Percentiles rank a stretch among this genome's conserved stretches.
Evolutionary conservation across 2,888 invertebrate genomes (phyloP).

Genomic region (Aleiodes leptofemur): DNA sequence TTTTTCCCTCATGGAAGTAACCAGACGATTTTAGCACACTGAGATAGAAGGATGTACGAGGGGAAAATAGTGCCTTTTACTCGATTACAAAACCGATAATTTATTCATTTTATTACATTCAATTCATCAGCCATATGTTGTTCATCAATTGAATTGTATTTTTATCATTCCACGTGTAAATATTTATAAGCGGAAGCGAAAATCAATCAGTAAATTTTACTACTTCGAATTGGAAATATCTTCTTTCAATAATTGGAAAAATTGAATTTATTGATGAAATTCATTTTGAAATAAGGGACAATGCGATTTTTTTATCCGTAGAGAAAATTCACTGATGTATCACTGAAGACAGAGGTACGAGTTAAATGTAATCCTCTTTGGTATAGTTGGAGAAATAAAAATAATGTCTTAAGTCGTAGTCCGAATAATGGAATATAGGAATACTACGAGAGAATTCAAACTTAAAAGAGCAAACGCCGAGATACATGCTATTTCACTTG

Average conservation of each 20-base stretch:
- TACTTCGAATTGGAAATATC: no score
- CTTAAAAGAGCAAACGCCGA: conserved; percentile 36
- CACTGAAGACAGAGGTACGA: neutral
- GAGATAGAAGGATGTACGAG: conserved; percentile 17
- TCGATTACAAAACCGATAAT: conserved; percentile 15
- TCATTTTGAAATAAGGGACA: no score
- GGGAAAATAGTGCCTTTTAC: conserved; percentile 13
- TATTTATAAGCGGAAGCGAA: no score
- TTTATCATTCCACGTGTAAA: neutral
- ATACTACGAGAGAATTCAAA: conserved; percentile 13
- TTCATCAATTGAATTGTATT: conserved; percentile 21
- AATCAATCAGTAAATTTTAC: no score
- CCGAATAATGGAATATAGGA: conserved; percentile 30
- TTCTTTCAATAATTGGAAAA: no score
- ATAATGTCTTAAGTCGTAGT: conserved; percentile 33
- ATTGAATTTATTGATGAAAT: no score
- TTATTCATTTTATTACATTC: conserved; percentile 22
- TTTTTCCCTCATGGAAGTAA: conserved; percentile 22
- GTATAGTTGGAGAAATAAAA: conserved; percentile 34
- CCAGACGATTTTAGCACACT: neutral
- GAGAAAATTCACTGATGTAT: conserved; percentile 10
- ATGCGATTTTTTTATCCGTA: neutral
- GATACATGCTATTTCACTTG: conserved; percentile 25
- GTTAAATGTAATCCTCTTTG: conserved; percentile 39
- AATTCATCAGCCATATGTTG: conserved; percentile 20